These are phyloP conservation scores for Disparrhopalites patrizii DNA, from an alignment of 2,888 invertebrate genomes.

Conservation along the genomic window DNA sequence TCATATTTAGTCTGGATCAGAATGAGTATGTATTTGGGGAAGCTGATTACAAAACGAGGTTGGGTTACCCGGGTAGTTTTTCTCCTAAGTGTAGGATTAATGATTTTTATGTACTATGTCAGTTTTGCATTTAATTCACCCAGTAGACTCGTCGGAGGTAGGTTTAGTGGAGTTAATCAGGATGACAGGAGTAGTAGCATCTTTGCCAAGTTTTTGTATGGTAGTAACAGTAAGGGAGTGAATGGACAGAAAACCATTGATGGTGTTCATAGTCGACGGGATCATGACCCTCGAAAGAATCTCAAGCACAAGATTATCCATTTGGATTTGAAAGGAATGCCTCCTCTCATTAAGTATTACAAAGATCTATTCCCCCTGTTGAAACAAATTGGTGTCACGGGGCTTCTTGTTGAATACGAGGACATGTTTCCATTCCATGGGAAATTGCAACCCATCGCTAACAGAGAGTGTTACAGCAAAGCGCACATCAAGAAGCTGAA, in stretches of 20 bases:
- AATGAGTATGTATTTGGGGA: no score
- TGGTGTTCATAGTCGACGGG: background rate
- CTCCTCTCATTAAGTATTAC: constrained; percentile 64
- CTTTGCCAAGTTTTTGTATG: constrained; percentile 3
- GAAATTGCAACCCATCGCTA: constrained; percentile 59
- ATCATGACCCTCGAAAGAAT: constrained; percentile 12
- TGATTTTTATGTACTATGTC: constrained; percentile 23
- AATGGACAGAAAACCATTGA: constrained; percentile 15
- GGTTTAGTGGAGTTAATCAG: background rate
- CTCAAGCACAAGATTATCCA: constrained; percentile 65
- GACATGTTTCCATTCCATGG: constrained; percentile 79
- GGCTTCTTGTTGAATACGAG: constrained; percentile 76
- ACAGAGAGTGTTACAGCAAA: constrained; percentile 62
- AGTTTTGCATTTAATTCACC: constrained; percentile 1
- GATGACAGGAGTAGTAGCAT: background rate
- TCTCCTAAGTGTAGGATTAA: background rate
- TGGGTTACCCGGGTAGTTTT: constrained; percentile 20
- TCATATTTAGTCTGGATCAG: no score
- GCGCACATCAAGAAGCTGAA: constrained; percentile 58
- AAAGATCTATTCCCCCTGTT: constrained; percentile 61
- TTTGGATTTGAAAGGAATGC: constrained; percentile 79
- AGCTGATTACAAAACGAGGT: constrained; percentile 17
- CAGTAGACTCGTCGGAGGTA: background rate
- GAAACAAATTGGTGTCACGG: constrained; percentile 66
- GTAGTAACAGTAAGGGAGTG: background rate